These are phyloP conservation scores for Calliopsis andreniformis DNA, from an alignment of 1,140 invertebrate genomes.

Conservation along the genomic window DNA sequence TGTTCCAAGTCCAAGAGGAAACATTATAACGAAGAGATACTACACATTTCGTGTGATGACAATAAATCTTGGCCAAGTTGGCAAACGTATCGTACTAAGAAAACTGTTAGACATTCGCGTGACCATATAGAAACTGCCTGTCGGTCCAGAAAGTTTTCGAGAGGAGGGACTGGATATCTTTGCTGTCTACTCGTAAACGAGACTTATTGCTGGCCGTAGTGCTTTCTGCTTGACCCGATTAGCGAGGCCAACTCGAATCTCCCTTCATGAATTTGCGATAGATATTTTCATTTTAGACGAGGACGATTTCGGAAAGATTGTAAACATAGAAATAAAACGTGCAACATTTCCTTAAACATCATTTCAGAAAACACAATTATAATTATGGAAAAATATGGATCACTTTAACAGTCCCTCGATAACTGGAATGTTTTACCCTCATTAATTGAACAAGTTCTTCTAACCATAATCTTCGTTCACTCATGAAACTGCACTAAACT, in stretches of 20 bases:
- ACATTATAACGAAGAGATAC: background rate
- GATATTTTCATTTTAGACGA: background rate
- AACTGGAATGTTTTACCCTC: too few relatives aligned
- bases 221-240: conserved; percentile 58
- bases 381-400: too few relatives aligned
- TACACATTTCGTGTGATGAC: background rate
- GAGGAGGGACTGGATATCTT: conserved; percentile 19
- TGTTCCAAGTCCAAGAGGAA: too few relatives aligned
- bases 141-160: conserved; percentile 25
- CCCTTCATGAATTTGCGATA: conserved; percentile 32
- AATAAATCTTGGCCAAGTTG: background rate
- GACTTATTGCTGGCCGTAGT: conserved; percentile 53
- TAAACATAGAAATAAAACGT: too few relatives aligned
- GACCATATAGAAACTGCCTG: conserved; percentile 21
- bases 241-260: background rate
- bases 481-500: too few relatives aligned
- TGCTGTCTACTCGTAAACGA: conserved; percentile 33
- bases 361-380: too few relatives aligned
- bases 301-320: too few relatives aligned
- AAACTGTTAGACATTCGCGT: conserved; percentile 13
- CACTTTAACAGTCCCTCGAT: too few relatives aligned
- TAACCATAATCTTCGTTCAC: too few relatives aligned
- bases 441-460: too few relatives aligned
- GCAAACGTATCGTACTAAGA: conserved; percentile 25
- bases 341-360: too few relatives aligned